phyloP scores from a whole-genome alignment of 2,113 vertebrate species.

The Leucoraja erinaceus region DNA sequence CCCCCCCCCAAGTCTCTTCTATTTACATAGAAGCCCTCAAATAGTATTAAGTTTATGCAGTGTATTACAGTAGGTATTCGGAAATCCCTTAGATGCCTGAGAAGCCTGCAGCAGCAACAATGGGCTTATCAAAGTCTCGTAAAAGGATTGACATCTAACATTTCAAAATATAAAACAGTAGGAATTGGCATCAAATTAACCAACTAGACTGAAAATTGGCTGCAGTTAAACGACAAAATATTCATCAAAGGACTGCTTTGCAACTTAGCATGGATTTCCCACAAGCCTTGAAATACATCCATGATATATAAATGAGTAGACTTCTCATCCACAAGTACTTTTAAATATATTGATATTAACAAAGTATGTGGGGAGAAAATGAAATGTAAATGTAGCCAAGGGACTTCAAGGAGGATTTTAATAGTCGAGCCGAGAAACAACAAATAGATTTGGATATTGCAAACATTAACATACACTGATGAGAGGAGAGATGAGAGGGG shows the following conservation, averaged over 20 bases:
- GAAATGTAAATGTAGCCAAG: background rate
- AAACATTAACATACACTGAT: background rate
- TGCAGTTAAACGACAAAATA: background rate
- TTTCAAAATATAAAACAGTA: background rate
- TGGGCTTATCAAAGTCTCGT: background rate
- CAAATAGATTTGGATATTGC: background rate
- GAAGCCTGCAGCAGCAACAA: background rate
- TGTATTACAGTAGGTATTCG: background rate
- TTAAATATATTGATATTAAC: background rate
- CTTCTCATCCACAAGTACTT: background rate
- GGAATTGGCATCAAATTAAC: background rate
- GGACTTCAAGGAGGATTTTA: background rate
- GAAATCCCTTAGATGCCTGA: background rate
- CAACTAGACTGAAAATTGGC: background rate
- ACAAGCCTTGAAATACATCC: background rate
- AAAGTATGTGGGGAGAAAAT: background rate
- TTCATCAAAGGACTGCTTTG: background rate
- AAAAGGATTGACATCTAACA: background rate
- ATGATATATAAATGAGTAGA: background rate
- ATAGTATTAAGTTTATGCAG: background rate
- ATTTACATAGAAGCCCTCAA: background rate
- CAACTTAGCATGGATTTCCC: background rate
- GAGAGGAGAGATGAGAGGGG: background rate
- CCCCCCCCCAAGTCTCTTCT: background rate
- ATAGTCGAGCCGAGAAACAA: background rate